phyloP scores from a whole-genome alignment of 2,113 vertebrate genomes.

The Oreocharis arfaki region DNA sequence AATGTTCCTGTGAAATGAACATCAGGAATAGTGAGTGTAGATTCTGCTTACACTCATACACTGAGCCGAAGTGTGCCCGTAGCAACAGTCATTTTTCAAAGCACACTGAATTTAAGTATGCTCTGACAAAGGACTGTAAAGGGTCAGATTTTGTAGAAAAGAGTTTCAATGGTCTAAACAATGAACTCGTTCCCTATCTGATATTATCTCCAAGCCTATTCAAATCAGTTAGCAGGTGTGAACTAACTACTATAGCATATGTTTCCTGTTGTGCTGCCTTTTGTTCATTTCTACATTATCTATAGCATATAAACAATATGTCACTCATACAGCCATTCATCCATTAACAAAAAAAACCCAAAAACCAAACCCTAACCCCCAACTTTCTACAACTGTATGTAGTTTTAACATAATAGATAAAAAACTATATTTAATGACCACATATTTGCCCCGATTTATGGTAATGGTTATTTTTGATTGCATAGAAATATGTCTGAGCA shows the following conservation, averaged over 20 bases:
- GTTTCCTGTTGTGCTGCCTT: slow-evolving; percentile 33
- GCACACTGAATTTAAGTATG: not conserved
- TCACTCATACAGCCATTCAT: not conserved
- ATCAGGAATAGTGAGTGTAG: not conserved
- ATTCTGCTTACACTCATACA: not conserved
- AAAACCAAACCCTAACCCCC: not conserved
- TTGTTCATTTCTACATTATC: not conserved
- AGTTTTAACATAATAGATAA: not conserved
- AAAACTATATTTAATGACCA: not conserved
- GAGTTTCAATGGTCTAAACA: not conserved
- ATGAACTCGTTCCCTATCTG: not conserved
- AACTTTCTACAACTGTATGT: not conserved
- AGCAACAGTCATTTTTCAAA: not conserved
- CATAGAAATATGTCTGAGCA: not conserved
- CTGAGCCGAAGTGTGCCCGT: accelerated
- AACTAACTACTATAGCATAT: slow-evolving; percentile 10
- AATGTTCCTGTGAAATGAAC: not conserved
- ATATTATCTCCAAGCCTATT: slow-evolving; percentile 11
- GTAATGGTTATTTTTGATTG: not conserved
- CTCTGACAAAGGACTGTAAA: not conserved
- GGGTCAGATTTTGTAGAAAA: not conserved
- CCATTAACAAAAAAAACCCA: not conserved
- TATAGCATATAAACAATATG: not conserved
- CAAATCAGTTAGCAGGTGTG: slow-evolving; percentile 33
- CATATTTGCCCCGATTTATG: not conserved